phyloP scores from a whole-genome alignment of 2,113 vertebrate genomes.

The Cyanoderma ruficeps region DNA sequence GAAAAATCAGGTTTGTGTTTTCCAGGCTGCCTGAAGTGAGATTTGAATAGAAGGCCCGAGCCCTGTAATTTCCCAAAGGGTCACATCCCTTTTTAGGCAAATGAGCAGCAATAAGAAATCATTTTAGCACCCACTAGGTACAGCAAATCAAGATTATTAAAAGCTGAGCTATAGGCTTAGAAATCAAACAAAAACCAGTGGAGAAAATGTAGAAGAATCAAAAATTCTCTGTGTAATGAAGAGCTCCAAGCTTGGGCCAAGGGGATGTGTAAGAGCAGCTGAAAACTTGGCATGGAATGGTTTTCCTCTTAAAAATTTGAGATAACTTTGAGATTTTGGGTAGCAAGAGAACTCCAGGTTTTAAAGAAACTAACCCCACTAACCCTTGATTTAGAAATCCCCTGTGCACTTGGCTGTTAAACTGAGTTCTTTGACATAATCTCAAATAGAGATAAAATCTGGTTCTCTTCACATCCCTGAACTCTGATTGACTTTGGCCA shows the following conservation, averaged over 20 bases:
- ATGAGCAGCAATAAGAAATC: background rate
- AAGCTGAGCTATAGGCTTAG: background rate
- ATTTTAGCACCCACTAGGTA: background rate
- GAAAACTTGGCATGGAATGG: background rate
- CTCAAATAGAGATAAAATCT: background rate
- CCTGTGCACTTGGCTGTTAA: background rate
- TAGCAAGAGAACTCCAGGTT: background rate
- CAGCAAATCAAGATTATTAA: background rate
- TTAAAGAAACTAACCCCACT: slow-evolving; percentile 8
- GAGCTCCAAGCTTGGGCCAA: background rate
- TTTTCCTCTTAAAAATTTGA: background rate
- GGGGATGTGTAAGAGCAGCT: background rate
- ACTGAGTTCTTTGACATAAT: background rate
- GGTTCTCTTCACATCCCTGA: background rate
- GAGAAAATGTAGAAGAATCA: background rate
- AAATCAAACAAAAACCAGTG: background rate
- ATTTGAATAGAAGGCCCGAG: background rate
- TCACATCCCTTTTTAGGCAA: background rate
- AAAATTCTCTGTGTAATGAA: background rate
- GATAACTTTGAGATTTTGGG: background rate
- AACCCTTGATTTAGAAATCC: slow-evolving; percentile 16
- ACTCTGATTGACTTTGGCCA: background rate
- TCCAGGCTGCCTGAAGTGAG: background rate
- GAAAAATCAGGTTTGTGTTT: background rate
- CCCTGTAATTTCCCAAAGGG: background rate